Evolutionary conservation across 2,797 vertebrate species (phyloP), one percentile per base, ranked within the genome.

Genomic region (Darevskia nairensis): DNA sequence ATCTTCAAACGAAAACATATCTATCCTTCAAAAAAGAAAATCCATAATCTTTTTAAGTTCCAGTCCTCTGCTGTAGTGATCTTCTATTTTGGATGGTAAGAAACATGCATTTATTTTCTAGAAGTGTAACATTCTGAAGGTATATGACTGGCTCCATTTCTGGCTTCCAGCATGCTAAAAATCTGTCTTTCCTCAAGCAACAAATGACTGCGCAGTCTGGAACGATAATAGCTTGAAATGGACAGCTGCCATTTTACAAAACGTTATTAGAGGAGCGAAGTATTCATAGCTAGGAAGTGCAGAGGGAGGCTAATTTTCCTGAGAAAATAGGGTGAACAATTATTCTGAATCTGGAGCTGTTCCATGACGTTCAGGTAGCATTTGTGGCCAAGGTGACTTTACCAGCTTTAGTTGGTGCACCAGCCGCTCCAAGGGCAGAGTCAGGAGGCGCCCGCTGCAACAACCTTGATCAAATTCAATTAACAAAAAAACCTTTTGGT

Each of bases 161-260:
- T 92, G 80, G 66, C 35, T 89, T 90, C 89, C 93, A 92, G 91
- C 90, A 91, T 84, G 66, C 66, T 93, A 76, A 93, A 91, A 94
- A 72, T 94, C 89, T 92, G 74, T 89, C 41, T 77, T 89, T 87
- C 87, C 91, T 90, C 79, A 86, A 92, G 90, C 41, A 91, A 90
- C 0, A 88, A 88, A 75, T 32, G 80, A 85, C 91, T 93, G 89
- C 89, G 8, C 86, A 91, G 77, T n/a, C 46, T 88, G 89, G 39
- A 92, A 69, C 46, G 71, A 39, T 92, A 93, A 95, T 91, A 91
- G 82, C 71, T 69, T 8, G 44, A 79, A 84, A 90, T 66, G 61
- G 88, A 74, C 68, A 90, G 41, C 15, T 92, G 74, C 93, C 91
- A 88, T 91, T 92, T 61, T 77, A 66, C 0, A 72, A 92, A 89